Percentiles rank a stretch among this genome's conserved stretches.
Conservation (phyloP, 2,797 vertebrate species). For the Decapterus maruadsi region DNA sequence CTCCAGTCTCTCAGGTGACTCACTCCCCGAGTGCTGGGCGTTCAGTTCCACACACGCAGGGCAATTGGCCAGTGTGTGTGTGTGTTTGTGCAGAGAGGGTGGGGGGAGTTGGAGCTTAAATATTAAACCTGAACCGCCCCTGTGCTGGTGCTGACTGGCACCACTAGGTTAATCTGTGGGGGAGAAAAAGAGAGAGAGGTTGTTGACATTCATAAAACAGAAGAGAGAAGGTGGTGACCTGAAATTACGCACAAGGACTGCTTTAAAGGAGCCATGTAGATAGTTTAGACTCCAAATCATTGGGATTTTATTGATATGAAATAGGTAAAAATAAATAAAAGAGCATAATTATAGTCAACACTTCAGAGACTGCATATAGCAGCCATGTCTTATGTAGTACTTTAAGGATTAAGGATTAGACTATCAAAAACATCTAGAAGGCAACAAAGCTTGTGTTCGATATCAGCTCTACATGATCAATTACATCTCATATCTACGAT, state of each 20-base stretch:
- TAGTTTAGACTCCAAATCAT: not conserved
- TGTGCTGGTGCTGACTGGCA: conserved; percentile 60
- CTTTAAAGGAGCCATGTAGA: not conserved
- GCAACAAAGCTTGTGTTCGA: conserved; percentile 41
- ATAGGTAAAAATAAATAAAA: not conserved
- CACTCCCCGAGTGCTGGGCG: conserved; percentile 37
- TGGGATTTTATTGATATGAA: not conserved
- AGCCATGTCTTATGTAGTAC: conserved; percentile 3
- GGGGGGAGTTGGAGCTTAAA: conserved; percentile 76
- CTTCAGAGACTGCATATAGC: not conserved
- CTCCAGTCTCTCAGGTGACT: conserved; percentile 62
- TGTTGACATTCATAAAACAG: conserved; percentile 44
- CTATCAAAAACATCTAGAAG: conserved; percentile 37
- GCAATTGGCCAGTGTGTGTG: conserved; percentile 47
- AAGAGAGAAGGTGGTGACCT: conserved; percentile 32
- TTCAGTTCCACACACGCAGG: conserved; percentile 28
- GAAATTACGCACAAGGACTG: conserved; percentile 26
- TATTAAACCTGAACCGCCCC: conserved; percentile 78
- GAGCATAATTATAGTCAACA: too few species aligned
- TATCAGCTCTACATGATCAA: conserved; percentile 49
- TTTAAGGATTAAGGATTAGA: conserved; percentile 17
- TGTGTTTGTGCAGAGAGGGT: conserved; percentile 34
- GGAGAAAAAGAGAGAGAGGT: conserved; percentile 20
- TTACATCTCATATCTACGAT: conserved; percentile 64
- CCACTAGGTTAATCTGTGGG: conserved; percentile 63